Percentiles rank a stretch among this genome's conserved stretches.
Conservation (phyloP, 37 sponge, comb jelly and placozoan species). For the Halichondria panicea region DNA sequence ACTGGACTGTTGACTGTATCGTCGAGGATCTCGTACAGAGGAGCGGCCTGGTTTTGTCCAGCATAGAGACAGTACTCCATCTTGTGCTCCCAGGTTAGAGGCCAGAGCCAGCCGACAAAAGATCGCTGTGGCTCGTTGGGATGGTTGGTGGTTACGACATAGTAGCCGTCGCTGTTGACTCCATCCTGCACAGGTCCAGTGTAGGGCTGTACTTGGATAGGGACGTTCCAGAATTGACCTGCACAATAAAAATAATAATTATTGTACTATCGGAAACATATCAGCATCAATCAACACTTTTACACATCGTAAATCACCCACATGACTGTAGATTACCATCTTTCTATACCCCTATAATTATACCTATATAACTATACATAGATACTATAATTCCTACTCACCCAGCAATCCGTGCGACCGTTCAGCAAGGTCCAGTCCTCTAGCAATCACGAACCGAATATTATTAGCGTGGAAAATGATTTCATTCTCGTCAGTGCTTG, state of each 20-base stretch:
- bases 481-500: too few relatives aligned
- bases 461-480: not conserved
- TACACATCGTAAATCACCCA: too few relatives aligned
- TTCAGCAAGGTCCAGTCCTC: slow-evolving; percentile 13
- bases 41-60: slow-evolving; percentile 36
- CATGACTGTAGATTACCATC: too few relatives aligned
- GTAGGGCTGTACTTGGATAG: not conserved
- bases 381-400: too few relatives aligned
- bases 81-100: slow-evolving; percentile 21
- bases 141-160: not conserved
- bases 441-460: not conserved
- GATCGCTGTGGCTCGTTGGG: not conserved
- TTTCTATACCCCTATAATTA: too few relatives aligned
- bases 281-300: too few relatives aligned
- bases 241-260: not conserved
- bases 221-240: slow-evolving; percentile 36
- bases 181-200: slow-evolving; percentile 13
- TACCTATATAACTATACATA: too few relatives aligned
- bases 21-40: slow-evolving; percentile 13
- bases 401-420: slow-evolving; percentile 26
- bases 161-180: not conserved
- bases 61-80: slow-evolving; percentile 10
- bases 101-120: not conserved
- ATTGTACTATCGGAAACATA: too few relatives aligned
- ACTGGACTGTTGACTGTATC: slow-evolving; percentile 29